Conservation (phyloP, 2,797 vertebrate genomes). For the Oophaga sylvatica region DNA sequence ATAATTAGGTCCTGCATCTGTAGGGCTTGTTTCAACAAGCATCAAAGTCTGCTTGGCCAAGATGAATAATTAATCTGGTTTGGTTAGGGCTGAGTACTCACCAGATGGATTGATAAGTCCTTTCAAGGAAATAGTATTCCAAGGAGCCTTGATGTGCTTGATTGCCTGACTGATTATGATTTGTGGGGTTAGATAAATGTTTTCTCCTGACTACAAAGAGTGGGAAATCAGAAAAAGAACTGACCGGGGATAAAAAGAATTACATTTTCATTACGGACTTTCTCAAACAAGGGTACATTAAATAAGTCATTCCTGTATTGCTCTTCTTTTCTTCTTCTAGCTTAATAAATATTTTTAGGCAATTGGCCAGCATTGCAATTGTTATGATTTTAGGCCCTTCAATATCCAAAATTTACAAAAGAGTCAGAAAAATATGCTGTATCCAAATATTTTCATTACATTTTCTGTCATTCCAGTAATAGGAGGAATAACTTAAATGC, state of each 20-base stretch:
- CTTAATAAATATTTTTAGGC: conserved; percentile 7
- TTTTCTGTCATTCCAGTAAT: background rate
- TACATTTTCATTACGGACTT: conserved; percentile 63
- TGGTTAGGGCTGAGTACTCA: conserved; percentile 82
- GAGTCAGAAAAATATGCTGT: background rate
- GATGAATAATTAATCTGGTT: conserved; percentile 82
- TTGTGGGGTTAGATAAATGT: conserved; percentile 68
- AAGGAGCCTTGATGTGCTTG: conserved; percentile 79
- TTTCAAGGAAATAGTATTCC: conserved; percentile 86
- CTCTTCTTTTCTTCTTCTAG: conserved; percentile 19
- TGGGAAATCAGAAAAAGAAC: conserved; percentile 57
- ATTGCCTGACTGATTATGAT: conserved; percentile 74
- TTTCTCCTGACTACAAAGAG: conserved; percentile 65
- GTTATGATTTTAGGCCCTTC: background rate
- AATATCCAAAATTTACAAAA: background rate
- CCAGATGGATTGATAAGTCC: conserved; percentile 86
- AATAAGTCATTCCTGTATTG: conserved; percentile 35
- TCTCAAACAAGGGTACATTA: conserved; percentile 63
- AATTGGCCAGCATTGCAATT: conserved; percentile 26
- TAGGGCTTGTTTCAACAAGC: conserved; percentile 74
- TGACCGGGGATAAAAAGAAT: conserved; percentile 18
- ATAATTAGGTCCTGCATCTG: conserved; percentile 86
- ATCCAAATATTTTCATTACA: conserved; percentile 9
- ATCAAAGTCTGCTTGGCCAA: conserved; percentile 77
- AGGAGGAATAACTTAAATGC: background rate